Evolutionary conservation across 2,888 invertebrate genomes (phyloP).

Genomic region (Epsilonema sp.): DNA sequence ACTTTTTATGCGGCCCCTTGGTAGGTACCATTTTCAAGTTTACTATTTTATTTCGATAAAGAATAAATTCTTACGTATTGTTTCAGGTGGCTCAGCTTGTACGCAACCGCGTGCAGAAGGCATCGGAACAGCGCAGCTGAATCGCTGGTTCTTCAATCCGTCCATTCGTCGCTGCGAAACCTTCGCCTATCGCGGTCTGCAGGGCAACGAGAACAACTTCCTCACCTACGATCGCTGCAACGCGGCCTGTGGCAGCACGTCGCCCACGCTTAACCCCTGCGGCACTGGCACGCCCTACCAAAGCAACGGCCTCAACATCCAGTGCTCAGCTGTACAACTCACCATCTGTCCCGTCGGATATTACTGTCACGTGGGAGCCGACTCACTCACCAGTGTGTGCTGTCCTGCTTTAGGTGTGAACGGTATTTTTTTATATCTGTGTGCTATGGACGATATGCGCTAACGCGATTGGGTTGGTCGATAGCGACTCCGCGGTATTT

Average conservation of each 20-base stretch:
- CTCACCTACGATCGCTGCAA: conserved; percentile 12
- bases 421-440: not conserved
- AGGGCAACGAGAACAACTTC: conserved; percentile 19
- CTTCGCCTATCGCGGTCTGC: conserved; percentile 6
- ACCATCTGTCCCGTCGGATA: conserved; percentile 4
- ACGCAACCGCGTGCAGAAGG: not conserved
- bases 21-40: too few species aligned
- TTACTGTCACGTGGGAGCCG: conserved; percentile 5
- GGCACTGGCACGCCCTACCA: not conserved
- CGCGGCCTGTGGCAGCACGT: conserved; percentile 11
- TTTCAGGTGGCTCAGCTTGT: too few species aligned
- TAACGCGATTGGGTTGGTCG: too few species aligned
- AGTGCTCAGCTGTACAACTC: not conserved
- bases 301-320: not conserved
- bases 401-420: conserved; percentile 3
- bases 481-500: too few species aligned
- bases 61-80: too few species aligned
- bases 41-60: too few species aligned
- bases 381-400: conserved; percentile 1
- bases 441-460: too few species aligned
- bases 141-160: not conserved
- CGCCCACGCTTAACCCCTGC: conserved; percentile 2
- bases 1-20: too few species aligned
- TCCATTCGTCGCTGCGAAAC: not conserved
- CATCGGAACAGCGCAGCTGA: not conserved